Conservation (phyloP, 2,888 invertebrate species). For the Chironomus riparius region DNA sequence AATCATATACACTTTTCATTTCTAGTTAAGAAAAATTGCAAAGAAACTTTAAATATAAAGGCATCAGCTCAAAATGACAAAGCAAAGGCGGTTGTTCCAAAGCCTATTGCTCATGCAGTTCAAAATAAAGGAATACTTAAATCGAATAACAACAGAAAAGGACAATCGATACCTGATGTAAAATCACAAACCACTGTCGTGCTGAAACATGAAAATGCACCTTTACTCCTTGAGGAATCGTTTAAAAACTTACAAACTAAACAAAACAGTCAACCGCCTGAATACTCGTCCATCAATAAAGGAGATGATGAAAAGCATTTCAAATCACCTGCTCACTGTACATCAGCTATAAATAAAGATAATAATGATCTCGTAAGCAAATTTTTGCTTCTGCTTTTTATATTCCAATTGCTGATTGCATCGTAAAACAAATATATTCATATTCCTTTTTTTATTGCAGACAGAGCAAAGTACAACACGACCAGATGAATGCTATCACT, state of each 20-base stretch:
- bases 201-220: neutral
- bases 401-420: neutral
- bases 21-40: constrained; percentile 16
- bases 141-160: neutral
- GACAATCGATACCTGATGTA: constrained; percentile 6
- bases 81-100: neutral
- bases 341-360: constrained; percentile 5
- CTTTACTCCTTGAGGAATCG: neutral
- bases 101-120: neutral
- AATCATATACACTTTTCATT: constrained; percentile 18
- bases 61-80: neutral
- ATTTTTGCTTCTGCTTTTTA: neutral
- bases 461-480: neutral
- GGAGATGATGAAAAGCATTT: neutral
- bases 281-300: constrained; percentile 24
- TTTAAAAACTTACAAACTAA: neutral
- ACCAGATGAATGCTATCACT: constrained; percentile 21
- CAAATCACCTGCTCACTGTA: constrained; percentile 10
- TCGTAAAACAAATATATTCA: neutral
- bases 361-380: constrained; percentile 18
- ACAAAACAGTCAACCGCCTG: constrained; percentile 10
- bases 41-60: neutral
- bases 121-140: constrained; percentile 10
- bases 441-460: constrained; percentile 8
- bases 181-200: neutral